Evolutionary conservation across 1,140 invertebrate genomes (phyloP).

Genomic region (Sycobia sp.): DNA sequence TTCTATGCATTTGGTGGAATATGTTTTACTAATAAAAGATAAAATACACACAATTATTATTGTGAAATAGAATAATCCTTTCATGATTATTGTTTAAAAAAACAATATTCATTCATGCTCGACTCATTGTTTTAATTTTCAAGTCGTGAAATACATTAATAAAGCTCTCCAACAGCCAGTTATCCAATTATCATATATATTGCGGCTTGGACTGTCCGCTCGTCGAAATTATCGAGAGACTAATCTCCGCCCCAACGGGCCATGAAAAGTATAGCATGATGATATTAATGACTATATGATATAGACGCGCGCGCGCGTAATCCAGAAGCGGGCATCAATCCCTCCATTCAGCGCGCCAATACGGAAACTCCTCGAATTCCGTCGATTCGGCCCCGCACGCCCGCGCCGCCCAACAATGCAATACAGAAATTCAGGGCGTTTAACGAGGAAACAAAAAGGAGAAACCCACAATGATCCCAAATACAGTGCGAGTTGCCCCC

Average conservation of each 20-base stretch:
- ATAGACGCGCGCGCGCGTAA: constrained; percentile 7
- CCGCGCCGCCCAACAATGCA: neutral
- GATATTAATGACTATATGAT: constrained; percentile 20
- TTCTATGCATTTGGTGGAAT: too few species aligned
- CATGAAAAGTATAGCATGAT: constrained; percentile 17
- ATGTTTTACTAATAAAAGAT: too few species aligned
- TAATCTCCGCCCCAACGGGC: constrained; percentile 8
- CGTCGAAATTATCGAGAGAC: neutral
- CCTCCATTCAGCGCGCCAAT: constrained; percentile 17
- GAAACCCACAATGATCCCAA: constrained; percentile 6
- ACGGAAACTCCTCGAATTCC: constrained; percentile 10
- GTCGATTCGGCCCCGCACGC: neutral
- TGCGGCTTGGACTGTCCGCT: neutral
- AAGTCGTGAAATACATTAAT: neutral
- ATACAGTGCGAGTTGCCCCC: neutral
- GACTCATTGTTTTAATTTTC: too few species aligned
- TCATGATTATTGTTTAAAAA: too few species aligned
- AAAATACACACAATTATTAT: too few species aligned
- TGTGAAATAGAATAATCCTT: too few species aligned
- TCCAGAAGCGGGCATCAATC: constrained; percentile 15
- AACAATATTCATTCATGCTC: too few species aligned
- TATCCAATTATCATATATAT: constrained; percentile 14
- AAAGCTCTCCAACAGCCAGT: too few species aligned
- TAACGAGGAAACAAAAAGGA: constrained; percentile 30
- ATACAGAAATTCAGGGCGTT: constrained; percentile 15